Percentiles rank a stretch among this genome's conserved stretches.
phyloP scores from a whole-genome alignment of 2,888 invertebrate genomes.

The Aelia acuminata region DNA sequence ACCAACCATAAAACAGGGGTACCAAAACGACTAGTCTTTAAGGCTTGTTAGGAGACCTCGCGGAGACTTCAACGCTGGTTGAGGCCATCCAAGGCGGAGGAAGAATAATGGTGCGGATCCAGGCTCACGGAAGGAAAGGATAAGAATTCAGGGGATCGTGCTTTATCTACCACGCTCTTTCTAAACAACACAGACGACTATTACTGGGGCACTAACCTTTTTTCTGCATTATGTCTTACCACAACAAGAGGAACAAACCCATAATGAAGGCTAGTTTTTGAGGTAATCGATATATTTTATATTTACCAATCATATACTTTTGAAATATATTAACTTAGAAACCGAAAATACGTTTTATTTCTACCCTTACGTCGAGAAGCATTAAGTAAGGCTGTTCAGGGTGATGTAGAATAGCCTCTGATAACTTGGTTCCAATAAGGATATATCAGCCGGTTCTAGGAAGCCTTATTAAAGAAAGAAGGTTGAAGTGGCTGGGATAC shows the following conservation, averaged over 20 bases:
- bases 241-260: not conserved
- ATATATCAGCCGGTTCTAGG: too few species aligned
- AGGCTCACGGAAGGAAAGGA: not conserved
- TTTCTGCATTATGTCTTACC: not conserved
- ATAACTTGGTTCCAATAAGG: too few species aligned
- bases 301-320: too few species aligned
- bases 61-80: not conserved
- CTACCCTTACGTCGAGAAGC: too few species aligned
- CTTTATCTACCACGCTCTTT: constrained; percentile 1
- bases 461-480: too few species aligned
- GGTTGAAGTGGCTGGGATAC: too few species aligned
- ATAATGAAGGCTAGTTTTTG: not conserved
- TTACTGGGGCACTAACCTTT: not conserved
- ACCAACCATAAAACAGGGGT: too few species aligned
- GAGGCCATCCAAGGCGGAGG: not conserved
- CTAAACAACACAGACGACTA: not conserved
- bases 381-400: too few species aligned
- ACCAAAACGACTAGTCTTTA: not conserved
- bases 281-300: too few species aligned
- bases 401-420: too few species aligned
- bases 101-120: not conserved
- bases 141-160: constrained; percentile 23
- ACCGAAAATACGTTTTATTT: too few species aligned
- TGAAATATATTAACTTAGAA: too few species aligned
- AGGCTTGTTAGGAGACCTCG: not conserved